Evolutionary conservation across 64 coral and sea anemone species (phyloP).

Genomic region (Porites lutea): DNA sequence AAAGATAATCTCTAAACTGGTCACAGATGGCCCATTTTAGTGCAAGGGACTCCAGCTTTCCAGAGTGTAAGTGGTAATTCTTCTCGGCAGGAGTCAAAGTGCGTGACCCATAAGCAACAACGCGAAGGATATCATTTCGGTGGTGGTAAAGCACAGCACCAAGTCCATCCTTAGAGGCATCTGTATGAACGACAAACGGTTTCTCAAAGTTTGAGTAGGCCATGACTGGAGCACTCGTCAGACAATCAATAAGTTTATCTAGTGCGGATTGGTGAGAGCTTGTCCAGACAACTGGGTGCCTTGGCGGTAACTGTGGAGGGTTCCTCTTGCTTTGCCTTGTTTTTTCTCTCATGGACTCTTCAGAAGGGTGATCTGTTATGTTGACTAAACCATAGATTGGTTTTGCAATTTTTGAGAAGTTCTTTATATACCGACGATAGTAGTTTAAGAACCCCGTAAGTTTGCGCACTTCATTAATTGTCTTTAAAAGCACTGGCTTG

Average conservation of each 20-base stretch:
- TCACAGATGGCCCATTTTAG: conserved; percentile 38
- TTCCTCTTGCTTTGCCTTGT: neutral
- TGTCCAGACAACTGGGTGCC: conserved; percentile 47
- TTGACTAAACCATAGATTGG: conserved; percentile 47
- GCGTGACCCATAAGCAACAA: conserved; percentile 44
- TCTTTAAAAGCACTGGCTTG: conserved; percentile 45
- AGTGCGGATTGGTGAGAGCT: conserved; percentile 30
- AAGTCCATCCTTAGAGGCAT: conserved; percentile 39
- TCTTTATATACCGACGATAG: conserved; percentile 60
- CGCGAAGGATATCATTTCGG: conserved; percentile 30
- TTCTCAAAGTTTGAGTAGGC: conserved; percentile 30
- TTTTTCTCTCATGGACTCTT: neutral
- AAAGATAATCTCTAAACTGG: conserved; percentile 52
- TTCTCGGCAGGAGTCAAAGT: conserved; percentile 29
- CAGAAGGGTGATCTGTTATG: neutral
- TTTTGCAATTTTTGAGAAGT: conserved; percentile 40
- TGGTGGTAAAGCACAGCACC: conserved; percentile 55
- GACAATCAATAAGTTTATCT: conserved; percentile 1
- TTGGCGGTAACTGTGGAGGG: conserved; percentile 20
- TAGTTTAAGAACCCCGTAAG: conserved; percentile 53
- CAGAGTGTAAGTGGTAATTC: conserved; percentile 40
- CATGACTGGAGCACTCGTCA: conserved; percentile 30
- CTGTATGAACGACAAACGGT: conserved; percentile 46
- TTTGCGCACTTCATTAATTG: conserved; percentile 58
- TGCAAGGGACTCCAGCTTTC: conserved; percentile 29